Evolutionary conservation across 2,888 invertebrate species (phyloP), one percentile per base, ranked within the genome.

Genomic region (Aphodius sticticus): DNA sequence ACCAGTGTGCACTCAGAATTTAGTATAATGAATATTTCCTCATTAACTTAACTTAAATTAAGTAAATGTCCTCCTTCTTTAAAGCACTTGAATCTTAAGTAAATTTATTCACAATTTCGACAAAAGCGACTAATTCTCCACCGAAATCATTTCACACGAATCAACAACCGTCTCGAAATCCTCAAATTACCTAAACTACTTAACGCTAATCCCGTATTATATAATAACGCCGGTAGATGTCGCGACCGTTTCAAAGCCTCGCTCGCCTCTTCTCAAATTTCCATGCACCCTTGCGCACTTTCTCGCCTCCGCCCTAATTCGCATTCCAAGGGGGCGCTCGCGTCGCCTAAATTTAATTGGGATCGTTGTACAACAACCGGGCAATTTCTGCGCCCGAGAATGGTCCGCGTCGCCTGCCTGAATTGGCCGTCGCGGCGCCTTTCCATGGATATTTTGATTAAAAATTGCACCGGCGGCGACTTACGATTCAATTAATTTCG

Each of bases 401-500:
- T 53, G 53, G 53, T 53, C 26, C 26, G 26, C 71, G 71, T 71
- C 35, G 16, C 71, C 71, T 16, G 71, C 16, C 71, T 12, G 35
- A 71, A 26, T 35, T 12, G 71, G 71, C 35, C 71, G 16, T 16
- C 16, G 71, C 71, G 35, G n/a, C 74, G 74, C 74, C 36, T 37
- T 37, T n/a, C 36, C 35, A 36, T 74, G 74, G 74, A 74, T 74
- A 74, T 74, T 74, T 74, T 36, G 74, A 74, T 74, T 74, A 74
- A 74, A 74, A 74, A 74, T 35, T 74, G 74, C 74, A 35, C 74
- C 26, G 74, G 26, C 74, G 36, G 74, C 74, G 74, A 74, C 74
- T 74, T 74, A 74, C 74, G 74, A 74, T 74, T 74, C 74, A 74
- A 74, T 74, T 74, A 74, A 74, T 74, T 74, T 74, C 37, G 37